Conservation (phyloP, 2,113 vertebrate species). For the Mirza zaza region DNA sequence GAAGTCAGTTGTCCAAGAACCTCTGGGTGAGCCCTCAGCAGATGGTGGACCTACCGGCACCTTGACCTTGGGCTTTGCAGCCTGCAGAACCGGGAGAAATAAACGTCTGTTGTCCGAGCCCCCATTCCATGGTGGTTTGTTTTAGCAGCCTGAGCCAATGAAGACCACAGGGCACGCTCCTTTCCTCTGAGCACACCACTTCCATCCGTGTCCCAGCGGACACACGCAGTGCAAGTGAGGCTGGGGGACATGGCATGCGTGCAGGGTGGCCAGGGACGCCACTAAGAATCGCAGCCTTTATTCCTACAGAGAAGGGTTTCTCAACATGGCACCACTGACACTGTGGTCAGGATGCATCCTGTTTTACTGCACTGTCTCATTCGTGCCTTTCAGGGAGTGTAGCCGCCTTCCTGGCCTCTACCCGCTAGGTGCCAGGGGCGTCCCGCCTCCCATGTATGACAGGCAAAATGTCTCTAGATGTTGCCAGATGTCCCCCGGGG, state of each 20-base stretch:
- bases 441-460: neutral
- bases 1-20: neutral
- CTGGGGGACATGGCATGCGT: too few relatives aligned
- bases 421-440: neutral
- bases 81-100: neutral
- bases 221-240: neutral
- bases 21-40: neutral
- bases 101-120: neutral
- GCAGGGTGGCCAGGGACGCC: neutral
- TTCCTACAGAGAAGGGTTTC: neutral
- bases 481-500: neutral
- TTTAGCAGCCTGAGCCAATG: neutral
- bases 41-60: neutral
- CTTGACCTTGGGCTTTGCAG: neutral
- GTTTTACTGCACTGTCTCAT: neutral
- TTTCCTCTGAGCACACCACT: neutral
- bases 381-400: neutral
- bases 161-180: neutral
- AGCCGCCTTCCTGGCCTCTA: neutral
- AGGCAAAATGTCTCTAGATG: neutral
- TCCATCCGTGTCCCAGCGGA: too few relatives aligned
- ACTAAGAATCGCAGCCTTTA: neutral
- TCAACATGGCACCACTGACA: neutral
- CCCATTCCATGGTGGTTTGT: rapidly evolving
- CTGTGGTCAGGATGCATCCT: neutral